A percentile compares a stretch with the other conserved stretches of the same genome.
Evolutionary conservation across 2,113 vertebrate species (phyloP).

Genomic region (Pongo abelii): DNA sequence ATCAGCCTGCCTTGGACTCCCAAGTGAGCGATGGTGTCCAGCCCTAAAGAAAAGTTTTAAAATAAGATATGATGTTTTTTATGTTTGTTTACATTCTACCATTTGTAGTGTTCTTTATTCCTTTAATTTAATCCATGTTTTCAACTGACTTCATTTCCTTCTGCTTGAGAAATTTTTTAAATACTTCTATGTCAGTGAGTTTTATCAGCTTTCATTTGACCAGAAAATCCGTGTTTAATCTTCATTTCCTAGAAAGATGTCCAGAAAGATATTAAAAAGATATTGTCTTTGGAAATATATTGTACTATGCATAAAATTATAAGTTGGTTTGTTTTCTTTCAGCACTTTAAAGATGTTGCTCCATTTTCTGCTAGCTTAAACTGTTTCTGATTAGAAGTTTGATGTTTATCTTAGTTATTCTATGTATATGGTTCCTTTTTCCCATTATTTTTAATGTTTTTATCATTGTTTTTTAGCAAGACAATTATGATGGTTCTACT

Average conservation of each 20-base stretch:
- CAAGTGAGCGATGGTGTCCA: no score
- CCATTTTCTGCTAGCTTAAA: not conserved
- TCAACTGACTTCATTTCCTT: not conserved
- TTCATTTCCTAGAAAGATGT: not conserved
- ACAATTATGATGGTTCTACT: not conserved
- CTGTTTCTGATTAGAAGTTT: not conserved
- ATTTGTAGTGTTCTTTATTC: not conserved
- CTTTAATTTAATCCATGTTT: not conserved
- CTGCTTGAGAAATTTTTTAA: not conserved
- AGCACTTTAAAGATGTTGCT: not conserved
- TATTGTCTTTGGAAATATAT: no score
- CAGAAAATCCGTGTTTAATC: not conserved
- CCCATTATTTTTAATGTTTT: not conserved
- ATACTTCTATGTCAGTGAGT: not conserved
- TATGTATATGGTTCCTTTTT: not conserved
- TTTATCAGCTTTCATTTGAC: not conserved
- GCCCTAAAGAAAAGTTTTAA: no score
- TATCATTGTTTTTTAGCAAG: not conserved
- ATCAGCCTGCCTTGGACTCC: no score
- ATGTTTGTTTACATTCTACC: not conserved
- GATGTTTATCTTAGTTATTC: not conserved
- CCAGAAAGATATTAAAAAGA: not conserved
- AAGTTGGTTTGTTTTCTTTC: not conserved
- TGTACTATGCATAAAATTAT: not conserved
- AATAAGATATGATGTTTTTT: not conserved